Conservation (phyloP, 2,888 invertebrate genomes). For the Pristionchus maxplancki region DNA sequence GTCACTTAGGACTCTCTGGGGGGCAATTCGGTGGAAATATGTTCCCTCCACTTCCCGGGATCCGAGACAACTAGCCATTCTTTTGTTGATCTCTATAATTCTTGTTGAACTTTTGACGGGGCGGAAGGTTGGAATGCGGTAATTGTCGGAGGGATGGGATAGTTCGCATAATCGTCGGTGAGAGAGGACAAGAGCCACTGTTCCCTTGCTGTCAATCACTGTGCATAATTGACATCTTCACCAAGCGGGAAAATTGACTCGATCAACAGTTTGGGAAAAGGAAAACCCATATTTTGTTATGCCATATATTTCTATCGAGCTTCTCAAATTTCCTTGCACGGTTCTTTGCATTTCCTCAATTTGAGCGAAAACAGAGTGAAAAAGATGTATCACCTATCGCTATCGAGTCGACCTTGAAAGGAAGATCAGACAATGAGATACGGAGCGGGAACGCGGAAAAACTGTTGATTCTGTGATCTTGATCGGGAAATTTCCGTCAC, state of each 20-base stretch:
- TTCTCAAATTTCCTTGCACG: not conserved
- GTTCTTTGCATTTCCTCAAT: not conserved
- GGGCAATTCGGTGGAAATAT: not conserved
- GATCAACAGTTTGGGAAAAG: no score
- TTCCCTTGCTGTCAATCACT: not conserved
- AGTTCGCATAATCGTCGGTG: not conserved
- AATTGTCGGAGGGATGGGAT: slow-evolving; percentile 11
- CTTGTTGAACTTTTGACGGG: slow-evolving; percentile 8
- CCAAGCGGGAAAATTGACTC: no score
- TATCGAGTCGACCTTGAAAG: slow-evolving; percentile 16
- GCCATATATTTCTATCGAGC: not conserved
- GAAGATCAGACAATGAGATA: slow-evolving; percentile 37
- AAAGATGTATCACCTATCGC: slow-evolving; percentile 13
- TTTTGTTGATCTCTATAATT: not conserved
- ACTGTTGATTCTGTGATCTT: not conserved
- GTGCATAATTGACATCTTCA: no score
- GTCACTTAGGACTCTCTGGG: not conserved
- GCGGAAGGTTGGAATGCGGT: not conserved
- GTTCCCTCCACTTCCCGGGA: not conserved
- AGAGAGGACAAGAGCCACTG: slow-evolving; percentile 24
- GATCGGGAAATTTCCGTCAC: not conserved
- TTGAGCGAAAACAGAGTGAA: not conserved
- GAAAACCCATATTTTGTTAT: no score
- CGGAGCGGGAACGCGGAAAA: slow-evolving; percentile 7
- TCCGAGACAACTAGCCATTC: not conserved